phyloP scores from a whole-genome alignment of 2,797 vertebrate species.

The Nyctalus aviator region DNA sequence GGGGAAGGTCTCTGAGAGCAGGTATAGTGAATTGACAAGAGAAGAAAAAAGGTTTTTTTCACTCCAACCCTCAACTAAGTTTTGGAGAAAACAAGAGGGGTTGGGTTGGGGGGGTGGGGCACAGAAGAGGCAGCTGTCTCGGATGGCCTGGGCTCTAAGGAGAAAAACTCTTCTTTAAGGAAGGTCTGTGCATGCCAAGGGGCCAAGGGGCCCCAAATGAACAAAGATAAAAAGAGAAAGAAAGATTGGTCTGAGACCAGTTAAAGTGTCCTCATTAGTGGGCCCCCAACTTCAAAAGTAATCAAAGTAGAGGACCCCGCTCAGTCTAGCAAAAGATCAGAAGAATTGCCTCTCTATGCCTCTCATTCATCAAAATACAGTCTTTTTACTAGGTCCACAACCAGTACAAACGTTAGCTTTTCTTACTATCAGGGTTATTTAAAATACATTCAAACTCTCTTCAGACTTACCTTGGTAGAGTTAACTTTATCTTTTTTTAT shows the following conservation, averaged over 20 bases:
- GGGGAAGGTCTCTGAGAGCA: background rate
- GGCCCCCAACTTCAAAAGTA: constrained; percentile 74
- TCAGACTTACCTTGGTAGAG: constrained; percentile 57
- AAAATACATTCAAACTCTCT: constrained; percentile 66
- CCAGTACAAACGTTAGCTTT: constrained; percentile 29
- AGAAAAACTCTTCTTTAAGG: constrained; percentile 66
- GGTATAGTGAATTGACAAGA: constrained; percentile 9
- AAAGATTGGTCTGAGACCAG: constrained; percentile 65
- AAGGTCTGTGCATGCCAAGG: constrained; percentile 59
- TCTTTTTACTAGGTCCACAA: constrained; percentile 60
- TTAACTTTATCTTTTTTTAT: constrained; percentile 60
- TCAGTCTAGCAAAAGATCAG: constrained; percentile 69
- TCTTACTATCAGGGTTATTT: constrained; percentile 47
- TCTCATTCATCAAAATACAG: constrained; percentile 63
- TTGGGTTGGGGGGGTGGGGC: too few species aligned
- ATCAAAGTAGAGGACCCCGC: constrained; percentile 72
- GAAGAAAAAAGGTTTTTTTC: constrained; percentile 41
- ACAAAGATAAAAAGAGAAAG: constrained; percentile 76
- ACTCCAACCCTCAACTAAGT: constrained; percentile 44
- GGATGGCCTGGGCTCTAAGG: constrained; percentile 20
- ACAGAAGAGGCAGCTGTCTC: constrained; percentile 69
- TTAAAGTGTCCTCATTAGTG: constrained; percentile 78
- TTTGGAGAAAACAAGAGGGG: constrained; percentile 66
- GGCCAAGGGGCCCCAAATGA: constrained; percentile 56
- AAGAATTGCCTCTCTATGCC: constrained; percentile 65